Percentiles rank a stretch among this genome's conserved stretches.
These are phyloP conservation scores for Catamblyrhynchus diadema DNA, from an alignment of 2,797 vertebrate species.

Conservation along the genomic window DNA sequence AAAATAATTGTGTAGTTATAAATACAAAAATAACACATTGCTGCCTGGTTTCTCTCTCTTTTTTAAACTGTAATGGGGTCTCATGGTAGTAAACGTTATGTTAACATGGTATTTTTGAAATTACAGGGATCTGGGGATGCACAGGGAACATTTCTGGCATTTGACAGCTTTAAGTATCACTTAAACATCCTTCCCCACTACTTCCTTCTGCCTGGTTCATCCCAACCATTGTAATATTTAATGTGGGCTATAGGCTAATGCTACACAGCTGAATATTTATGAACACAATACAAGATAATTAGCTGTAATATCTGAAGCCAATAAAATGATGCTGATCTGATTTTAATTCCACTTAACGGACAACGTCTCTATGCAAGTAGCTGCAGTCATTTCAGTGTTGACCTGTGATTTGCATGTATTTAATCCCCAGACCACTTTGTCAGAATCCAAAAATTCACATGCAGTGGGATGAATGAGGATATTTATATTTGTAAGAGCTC, in stretches of 20 bases:
- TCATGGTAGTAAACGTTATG: not conserved
- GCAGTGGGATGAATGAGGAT: not conserved
- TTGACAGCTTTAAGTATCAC: not conserved
- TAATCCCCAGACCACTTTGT: not conserved
- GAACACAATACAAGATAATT: not conserved
- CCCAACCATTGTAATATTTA: not conserved
- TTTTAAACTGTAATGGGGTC: not conserved
- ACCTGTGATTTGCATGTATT: not conserved
- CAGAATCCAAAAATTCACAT: not conserved
- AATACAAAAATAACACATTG: not conserved
- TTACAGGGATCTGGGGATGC: not conserved
- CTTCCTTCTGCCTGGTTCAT: not conserved
- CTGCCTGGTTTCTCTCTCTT: not conserved
- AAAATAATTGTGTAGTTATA: not conserved
- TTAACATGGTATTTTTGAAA: not conserved
- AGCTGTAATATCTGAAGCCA: not conserved
- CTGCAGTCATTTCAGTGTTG: rapidly evolving
- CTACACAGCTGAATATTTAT: not conserved
- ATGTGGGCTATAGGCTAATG: not conserved
- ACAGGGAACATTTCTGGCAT: not conserved
- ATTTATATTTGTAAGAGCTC: not conserved
- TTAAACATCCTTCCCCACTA: not conserved
- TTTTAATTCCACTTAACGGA: not conserved
- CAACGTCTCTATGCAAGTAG: not conserved
- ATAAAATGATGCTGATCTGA: not conserved